These are phyloP conservation scores for Lypha dubia DNA, from an alignment of 2,888 invertebrate genomes.

Conservation along the genomic window DNA sequence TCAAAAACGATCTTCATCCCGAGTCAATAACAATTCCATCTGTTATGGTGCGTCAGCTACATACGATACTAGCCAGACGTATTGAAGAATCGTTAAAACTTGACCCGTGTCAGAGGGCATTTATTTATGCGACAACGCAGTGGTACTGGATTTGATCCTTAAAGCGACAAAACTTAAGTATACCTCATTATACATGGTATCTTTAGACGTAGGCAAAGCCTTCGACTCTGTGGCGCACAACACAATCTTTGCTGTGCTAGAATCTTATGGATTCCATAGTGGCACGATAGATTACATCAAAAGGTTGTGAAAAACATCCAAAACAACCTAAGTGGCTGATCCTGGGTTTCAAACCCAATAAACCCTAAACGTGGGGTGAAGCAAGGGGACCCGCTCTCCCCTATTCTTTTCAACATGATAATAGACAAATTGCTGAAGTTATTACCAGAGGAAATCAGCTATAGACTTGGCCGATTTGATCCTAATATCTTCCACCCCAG, in stretches of 20 bases:
- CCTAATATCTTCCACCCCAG: too few species aligned
- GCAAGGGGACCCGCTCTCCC: too few species aligned
- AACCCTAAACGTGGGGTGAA: too few species aligned
- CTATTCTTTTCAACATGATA: too few species aligned
- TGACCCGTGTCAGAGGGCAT: neutral
- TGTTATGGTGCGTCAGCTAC: neutral
- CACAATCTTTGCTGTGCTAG: neutral
- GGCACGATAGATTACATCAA: too few species aligned
- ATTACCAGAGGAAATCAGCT: too few species aligned
- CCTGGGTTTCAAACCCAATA: too few species aligned
- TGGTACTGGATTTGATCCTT: neutral
- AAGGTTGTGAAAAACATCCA: too few species aligned
- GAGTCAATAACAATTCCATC: neutral
- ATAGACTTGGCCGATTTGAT: too few species aligned
- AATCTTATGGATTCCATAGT: neutral
- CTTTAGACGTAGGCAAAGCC: neutral
- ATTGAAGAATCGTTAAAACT: neutral
- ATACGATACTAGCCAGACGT: neutral
- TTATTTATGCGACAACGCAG: neutral
- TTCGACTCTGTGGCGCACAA: neutral
- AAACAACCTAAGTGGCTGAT: too few species aligned
- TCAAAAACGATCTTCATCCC: neutral
- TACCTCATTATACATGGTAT: neutral
- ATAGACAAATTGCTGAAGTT: too few species aligned
- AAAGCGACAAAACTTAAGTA: neutral